Base-by-base conservation (phyloP, 2,113 vertebrate genomes). In the Cairina moschata region DNA sequence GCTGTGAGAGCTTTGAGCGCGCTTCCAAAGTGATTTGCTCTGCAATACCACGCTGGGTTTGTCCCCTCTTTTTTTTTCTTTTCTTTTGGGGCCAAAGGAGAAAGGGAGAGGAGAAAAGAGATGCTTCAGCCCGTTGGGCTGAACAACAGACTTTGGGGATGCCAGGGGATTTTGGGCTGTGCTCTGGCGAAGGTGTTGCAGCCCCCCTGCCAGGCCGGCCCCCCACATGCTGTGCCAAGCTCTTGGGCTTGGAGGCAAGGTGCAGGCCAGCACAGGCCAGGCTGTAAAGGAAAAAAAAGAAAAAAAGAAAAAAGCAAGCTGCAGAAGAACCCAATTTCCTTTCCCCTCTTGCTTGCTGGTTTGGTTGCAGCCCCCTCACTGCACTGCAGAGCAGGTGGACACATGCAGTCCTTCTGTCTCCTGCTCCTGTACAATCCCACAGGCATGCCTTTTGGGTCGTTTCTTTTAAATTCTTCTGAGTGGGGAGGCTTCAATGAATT, bases 361-460 rank as follows among this genome's bases (percentile, higher is more conserved):
- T 48, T 48, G 46, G 20, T 22, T 48, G 36, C 46, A 48, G 46
- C 46, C 46, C 46, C 46, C 20, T 48, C 10, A 10, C 46, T 22
- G 46, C 88, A 42, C 73, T 78, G 91, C 71, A 1, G 83, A 95
- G 91, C 93, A 48, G 85, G 74, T 16, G 88, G 95, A 95, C 91
- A 23, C 5, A 5, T 55, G 82, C 3, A 6, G 42, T 81, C 83
- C 89, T 84, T 17, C 71, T 23, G 29, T 21, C 92, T 79, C 76
- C 2, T 1, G 86, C 86, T 65, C 66, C 67, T 65, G 76, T 74
- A 60, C 54, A 76, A 68, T 77, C 52, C 91, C 93, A 77, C 71
- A 66, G 25, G 26, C 32, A 4, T 1, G 2, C 4, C 29, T 36
- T 36, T 15, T 55, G n/a, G 23, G 26, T 52, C 15, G 10, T 29